These are phyloP conservation scores for Triops longicaudatus DNA, from an alignment of 1,140 invertebrate genomes.

Conservation along the genomic window DNA sequence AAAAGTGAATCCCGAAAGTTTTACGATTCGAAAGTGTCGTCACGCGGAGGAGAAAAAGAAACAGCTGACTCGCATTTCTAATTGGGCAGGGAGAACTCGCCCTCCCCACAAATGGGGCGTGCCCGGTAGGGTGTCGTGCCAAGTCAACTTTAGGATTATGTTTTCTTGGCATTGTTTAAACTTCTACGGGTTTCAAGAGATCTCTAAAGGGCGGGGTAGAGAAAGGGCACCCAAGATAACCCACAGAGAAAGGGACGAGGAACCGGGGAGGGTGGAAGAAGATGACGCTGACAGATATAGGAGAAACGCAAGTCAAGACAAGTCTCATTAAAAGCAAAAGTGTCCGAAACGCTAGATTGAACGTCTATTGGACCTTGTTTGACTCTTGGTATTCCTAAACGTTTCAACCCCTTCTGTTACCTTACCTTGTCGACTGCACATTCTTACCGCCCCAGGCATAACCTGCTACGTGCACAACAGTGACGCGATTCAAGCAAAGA, in stretches of 20 bases:
- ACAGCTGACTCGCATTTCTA: conserved; percentile 52
- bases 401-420: neutral
- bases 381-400: too few relatives aligned
- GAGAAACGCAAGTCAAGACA: neutral
- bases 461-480: neutral
- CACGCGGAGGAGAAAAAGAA: neutral
- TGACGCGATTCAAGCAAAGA: neutral
- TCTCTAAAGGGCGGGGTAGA: too few relatives aligned
- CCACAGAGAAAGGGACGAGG: neutral
- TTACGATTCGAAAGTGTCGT: conserved; percentile 8
- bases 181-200: too few relatives aligned
- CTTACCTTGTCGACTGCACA: neutral
- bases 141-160: neutral
- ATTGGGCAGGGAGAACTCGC: conserved; percentile 41
- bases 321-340: neutral
- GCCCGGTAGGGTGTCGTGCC: neutral
- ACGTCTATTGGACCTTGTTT: neutral
- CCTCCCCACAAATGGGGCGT: neutral
- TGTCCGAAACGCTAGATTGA: conserved; percentile 1
- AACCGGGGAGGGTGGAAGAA: neutral
- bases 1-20: conserved; percentile 17
- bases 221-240: too few relatives aligned
- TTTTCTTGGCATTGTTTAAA: neutral
- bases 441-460: too few relatives aligned
- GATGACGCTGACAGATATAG: conserved; percentile 7